Evolutionary conservation across 2,113 vertebrate species (phyloP).

Genomic region (Vidua chalybeata): DNA sequence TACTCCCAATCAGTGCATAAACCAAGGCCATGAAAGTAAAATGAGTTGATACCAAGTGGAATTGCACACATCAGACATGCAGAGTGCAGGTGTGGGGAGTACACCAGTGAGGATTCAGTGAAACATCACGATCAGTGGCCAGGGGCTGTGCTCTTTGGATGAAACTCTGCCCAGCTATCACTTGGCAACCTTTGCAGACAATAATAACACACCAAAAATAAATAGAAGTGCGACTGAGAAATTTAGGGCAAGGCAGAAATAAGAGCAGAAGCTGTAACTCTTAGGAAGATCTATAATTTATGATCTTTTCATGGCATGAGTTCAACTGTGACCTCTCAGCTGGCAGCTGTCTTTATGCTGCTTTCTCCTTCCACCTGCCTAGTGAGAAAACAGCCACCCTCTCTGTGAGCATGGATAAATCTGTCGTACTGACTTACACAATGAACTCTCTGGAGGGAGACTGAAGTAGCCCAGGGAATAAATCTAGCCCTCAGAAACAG

Average conservation of each 20-base stretch:
- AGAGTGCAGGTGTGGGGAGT: background rate
- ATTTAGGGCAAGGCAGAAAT: slow-evolving; percentile 66
- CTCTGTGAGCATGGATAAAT: slow-evolving; percentile 77
- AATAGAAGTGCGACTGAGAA: slow-evolving; percentile 64
- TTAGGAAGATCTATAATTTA: slow-evolving; percentile 79
- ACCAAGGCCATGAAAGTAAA: background rate
- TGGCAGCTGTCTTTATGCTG: slow-evolving; percentile 77
- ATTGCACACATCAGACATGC: rapidly evolving
- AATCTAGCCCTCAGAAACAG: slow-evolving; percentile 68
- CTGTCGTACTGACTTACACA: slow-evolving; percentile 76
- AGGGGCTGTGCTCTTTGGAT: background rate
- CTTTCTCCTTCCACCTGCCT: slow-evolving; percentile 77
- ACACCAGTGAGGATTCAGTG: background rate
- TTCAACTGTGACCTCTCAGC: slow-evolving; percentile 74
- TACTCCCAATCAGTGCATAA: background rate
- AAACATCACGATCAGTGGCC: background rate
- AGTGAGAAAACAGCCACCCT: slow-evolving; percentile 72
- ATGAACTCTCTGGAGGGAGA: slow-evolving; percentile 70
- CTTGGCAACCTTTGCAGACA: background rate
- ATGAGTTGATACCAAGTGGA: background rate
- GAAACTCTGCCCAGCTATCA: background rate
- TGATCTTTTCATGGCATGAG: slow-evolving; percentile 76
- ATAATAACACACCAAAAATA: slow-evolving; percentile 71
- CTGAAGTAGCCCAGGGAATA: slow-evolving; percentile 70
- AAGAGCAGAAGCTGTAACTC: slow-evolving; percentile 59